These are phyloP conservation scores for Ranitomeya imitator DNA, from an alignment of 2,113 vertebrate species.

Conservation along the genomic window DNA sequence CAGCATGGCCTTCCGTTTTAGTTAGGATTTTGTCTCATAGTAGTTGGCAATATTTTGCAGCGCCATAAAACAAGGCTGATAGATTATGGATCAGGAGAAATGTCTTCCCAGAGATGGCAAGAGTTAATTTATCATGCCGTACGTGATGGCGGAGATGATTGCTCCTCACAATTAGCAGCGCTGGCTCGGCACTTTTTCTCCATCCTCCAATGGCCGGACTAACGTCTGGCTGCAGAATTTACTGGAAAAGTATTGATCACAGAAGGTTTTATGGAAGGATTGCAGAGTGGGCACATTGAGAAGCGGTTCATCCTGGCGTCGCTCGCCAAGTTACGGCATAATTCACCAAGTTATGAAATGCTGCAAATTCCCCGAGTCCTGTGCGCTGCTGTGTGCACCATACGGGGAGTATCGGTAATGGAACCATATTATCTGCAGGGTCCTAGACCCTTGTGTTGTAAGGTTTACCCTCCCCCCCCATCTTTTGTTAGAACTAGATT, in stretches of 20 bases:
- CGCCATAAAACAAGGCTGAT: conserved; percentile 8
- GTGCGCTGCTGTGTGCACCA: neutral
- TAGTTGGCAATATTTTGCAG: neutral
- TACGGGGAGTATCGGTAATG: neutral
- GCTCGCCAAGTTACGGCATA: neutral
- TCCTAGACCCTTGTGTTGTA: neutral
- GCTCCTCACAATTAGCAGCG: conserved; percentile 12
- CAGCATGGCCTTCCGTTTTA: neutral
- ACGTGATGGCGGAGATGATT: neutral
- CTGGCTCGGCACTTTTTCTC: conserved; percentile 11
- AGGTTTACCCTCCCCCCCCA: neutral
- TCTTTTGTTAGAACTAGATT: neutral
- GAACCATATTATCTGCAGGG: neutral
- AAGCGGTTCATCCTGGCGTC: neutral
- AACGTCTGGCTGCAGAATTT: conserved; percentile 17
- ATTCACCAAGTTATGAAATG: neutral
- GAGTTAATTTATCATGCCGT: neutral
- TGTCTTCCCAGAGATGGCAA: neutral
- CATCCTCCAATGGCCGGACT: neutral
- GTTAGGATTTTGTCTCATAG: neutral
- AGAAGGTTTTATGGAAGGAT: neutral
- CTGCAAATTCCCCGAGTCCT: neutral
- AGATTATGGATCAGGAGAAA: neutral
- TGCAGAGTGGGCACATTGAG: conserved; percentile 23
- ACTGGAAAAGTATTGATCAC: conserved; percentile 39